Evolutionary conservation across 2,888 invertebrate genomes (phyloP), one percentile per base, ranked within the genome.

Genomic region (Noctua janthe): DNA sequence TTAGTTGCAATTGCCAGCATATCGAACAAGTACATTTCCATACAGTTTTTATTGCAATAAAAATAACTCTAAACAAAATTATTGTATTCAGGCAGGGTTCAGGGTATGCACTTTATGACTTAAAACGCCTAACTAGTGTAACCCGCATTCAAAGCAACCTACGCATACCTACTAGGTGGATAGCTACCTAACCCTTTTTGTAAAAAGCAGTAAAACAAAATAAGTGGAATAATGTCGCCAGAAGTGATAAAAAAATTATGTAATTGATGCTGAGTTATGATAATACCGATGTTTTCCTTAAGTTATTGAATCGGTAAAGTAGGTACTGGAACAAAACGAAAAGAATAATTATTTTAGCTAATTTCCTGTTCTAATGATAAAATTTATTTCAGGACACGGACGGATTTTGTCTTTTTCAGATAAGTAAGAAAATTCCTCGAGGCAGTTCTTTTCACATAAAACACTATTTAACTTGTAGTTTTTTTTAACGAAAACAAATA

Each of bases 131-230:
- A n/a, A 59, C 59, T 59, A 59, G 8, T 59, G 13, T n/a, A 13
- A 62, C 82, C 74, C 76, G n/a, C 67, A 74, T 71, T 81, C 59
- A 76, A 74, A 78, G 69, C 78, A 59, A 43, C 67, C 74, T 69
- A 62, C 69, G 29, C 71, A 70, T 74, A 71, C 13, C 47, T 47
- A 13, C 47, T 47, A 47, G 47, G 47, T 47, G 13, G 47, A 13
- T 47, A 47, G 47, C 1, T 15, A 15, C 49, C 29, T 77, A 81
- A 78, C 72, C 62, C 64, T 71, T 79, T 59, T 78, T 64, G 69
- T 76, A 78, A 70, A 71, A 4, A 62, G 11, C 17, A 39, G n/a
- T 10, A 43, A 13, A 43, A n/a, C 6, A 62, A 10, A 35, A 35
- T 35, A 71, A 23, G 23, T 71, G 64, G 20, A 35, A 43, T 15